Conservation (phyloP, 2,113 vertebrate genomes). For the Callipepla squamata region DNA sequence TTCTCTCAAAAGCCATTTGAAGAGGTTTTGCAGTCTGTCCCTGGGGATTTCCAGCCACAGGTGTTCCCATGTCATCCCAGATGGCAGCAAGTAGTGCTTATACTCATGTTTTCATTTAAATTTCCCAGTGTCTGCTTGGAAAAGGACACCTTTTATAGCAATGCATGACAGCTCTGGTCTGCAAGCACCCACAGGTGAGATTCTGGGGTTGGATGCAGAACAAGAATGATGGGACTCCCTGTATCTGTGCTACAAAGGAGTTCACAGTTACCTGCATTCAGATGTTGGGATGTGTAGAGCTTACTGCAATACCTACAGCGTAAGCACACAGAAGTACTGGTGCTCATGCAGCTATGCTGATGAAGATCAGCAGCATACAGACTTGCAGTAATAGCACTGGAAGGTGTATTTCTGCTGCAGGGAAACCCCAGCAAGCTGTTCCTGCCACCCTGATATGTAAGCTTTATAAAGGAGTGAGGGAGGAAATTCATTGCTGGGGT, state of each 20-base stretch:
- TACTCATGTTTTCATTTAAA: rapidly evolving
- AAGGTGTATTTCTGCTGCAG: too few species aligned
- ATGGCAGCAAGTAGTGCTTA: background rate
- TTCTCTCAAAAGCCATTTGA: background rate
- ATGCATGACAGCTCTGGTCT: rapidly evolving
- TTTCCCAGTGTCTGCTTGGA: background rate
- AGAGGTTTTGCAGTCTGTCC: background rate
- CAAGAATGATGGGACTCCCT: rapidly evolving
- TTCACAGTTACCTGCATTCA: rapidly evolving
- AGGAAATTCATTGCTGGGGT: background rate
- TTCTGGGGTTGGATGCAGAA: background rate
- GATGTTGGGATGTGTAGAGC: background rate
- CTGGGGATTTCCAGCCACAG: background rate
- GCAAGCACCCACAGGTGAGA: rapidly evolving
- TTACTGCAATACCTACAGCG: rapidly evolving
- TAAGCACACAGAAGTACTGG: rapidly evolving
- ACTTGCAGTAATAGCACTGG: background rate
- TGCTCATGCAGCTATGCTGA: background rate
- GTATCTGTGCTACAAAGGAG: background rate
- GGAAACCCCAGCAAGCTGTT: background rate
- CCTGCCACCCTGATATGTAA: background rate
- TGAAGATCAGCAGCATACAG: background rate
- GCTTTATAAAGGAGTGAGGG: background rate
- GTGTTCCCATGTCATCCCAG: background rate
- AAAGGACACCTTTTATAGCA: background rate